Percentiles rank a stretch among this genome's conserved stretches.
Conservation (phyloP, 2,888 invertebrate species). For the Copidosoma aretas region DNA sequence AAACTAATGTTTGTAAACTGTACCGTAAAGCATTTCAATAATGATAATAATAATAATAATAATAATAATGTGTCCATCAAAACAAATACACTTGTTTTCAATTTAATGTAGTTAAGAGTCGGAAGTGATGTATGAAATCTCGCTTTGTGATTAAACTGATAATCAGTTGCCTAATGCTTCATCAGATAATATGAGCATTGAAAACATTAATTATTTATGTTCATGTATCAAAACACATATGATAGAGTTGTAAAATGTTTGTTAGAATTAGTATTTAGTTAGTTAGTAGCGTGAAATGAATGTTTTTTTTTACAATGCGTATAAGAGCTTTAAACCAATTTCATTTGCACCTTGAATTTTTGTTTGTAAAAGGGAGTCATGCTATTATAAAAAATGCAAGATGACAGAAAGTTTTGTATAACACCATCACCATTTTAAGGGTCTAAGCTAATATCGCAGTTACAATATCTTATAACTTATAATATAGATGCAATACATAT, state of each 20-base stretch:
- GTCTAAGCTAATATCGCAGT: background rate
- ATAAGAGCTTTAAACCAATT: background rate
- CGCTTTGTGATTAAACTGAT: slow-evolving; percentile 38
- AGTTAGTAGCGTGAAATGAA: slow-evolving; percentile 9
- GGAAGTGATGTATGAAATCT: slow-evolving; percentile 26
- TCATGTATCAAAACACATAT: slow-evolving; percentile 25
- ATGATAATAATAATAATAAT: too few relatives aligned
- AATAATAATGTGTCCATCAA: slow-evolving; percentile 14
- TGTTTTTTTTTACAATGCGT: too few relatives aligned
- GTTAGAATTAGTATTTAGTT: slow-evolving; percentile 25
- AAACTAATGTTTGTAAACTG: slow-evolving; percentile 13
- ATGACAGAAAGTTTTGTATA: slow-evolving; percentile 19
- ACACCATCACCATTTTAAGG: slow-evolving; percentile 27
- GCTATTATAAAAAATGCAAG: slow-evolving; percentile 31
- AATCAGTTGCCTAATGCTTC: slow-evolving; percentile 36
- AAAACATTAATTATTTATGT: slow-evolving; percentile 18
- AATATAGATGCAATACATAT: slow-evolving; percentile 40
- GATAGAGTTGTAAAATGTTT: background rate
- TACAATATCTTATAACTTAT: slow-evolving; percentile 8
- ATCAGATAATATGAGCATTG: slow-evolving; percentile 14
- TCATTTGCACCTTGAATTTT: slow-evolving; percentile 22
- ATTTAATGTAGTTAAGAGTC: slow-evolving; percentile 27
- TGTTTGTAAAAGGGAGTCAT: slow-evolving; percentile 30
- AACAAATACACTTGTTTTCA: slow-evolving; percentile 13
- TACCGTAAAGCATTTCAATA: slow-evolving; percentile 15